These are phyloP conservation scores for Mesoligia furuncula DNA, from an alignment of 2,888 invertebrate species.

Conservation along the genomic window DNA sequence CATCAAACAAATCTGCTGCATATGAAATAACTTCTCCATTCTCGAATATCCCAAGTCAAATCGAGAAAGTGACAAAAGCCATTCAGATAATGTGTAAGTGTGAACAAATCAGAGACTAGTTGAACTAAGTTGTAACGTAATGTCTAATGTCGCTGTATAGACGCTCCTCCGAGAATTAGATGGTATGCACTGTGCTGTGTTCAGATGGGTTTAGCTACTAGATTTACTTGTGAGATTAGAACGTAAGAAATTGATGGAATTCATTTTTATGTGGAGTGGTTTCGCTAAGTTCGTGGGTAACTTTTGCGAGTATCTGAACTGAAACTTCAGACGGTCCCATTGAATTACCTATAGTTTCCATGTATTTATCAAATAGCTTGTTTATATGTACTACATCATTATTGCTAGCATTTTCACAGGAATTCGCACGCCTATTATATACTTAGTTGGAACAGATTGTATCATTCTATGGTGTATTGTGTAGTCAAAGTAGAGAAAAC, in stretches of 20 bases:
- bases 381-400: too few relatives aligned
- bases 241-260: not conserved
- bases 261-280: not conserved
- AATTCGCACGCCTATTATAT: not conserved
- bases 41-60: conserved; percentile 28
- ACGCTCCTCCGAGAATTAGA: conserved; percentile 77
- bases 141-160: conserved; percentile 67
- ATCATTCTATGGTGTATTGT: not conserved
- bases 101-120: conserved; percentile 78
- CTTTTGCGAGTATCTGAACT: not conserved
- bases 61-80: conserved; percentile 46
- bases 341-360: not conserved
- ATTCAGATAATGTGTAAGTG: conserved; percentile 64
- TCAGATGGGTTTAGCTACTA: conserved; percentile 53
- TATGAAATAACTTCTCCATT: not conserved
- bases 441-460: not conserved
- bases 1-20: not conserved
- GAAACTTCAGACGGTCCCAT: not conserved
- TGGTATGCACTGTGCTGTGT: conserved; percentile 69
- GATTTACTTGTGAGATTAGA: not conserved
- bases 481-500: not conserved
- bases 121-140: conserved; percentile 75
- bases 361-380: too few relatives aligned
- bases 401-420: not conserved
- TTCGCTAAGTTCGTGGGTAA: not conserved